A percentile compares a stretch with the other conserved stretches of the same genome.
Evolutionary conservation across 2,797 vertebrate genomes (phyloP).

Genomic region (Chrosomus eos): DNA sequence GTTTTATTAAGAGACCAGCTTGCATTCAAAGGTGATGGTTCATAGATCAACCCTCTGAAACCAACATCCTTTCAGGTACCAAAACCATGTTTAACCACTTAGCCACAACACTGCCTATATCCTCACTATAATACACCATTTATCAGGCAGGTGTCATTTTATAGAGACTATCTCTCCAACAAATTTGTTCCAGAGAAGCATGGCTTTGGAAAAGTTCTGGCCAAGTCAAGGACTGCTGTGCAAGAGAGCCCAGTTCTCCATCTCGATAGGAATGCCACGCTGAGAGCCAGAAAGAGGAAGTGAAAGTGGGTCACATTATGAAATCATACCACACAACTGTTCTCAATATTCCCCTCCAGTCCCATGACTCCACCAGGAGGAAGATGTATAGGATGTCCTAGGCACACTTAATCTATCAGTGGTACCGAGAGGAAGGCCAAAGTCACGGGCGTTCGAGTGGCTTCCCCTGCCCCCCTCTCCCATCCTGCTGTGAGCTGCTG

Average conservation of each 20-base stretch:
- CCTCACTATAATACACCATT: background rate
- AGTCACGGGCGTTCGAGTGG: slow-evolving; percentile 14
- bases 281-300: slow-evolving; percentile 53
- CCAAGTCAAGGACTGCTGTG: slow-evolving; percentile 17
- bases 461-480: slow-evolving; percentile 15
- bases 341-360: slow-evolving; percentile 43
- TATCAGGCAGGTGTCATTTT: background rate
- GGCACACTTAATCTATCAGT: slow-evolving; percentile 16
- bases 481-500: slow-evolving; percentile 9
- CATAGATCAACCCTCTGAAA: background rate
- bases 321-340: slow-evolving; percentile 47
- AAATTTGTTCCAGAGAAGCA: background rate
- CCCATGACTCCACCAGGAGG: slow-evolving; percentile 14
- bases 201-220: slow-evolving; percentile 6
- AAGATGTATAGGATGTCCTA: slow-evolving; percentile 23
- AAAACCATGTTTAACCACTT: background rate
- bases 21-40: background rate
- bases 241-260: slow-evolving; percentile 13
- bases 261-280: slow-evolving; percentile 11
- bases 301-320: slow-evolving; percentile 60
- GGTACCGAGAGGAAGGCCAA: slow-evolving; percentile 24
- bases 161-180: background rate
- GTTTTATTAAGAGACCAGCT: background rate
- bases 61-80: background rate
- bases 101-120: background rate